Evolutionary conservation across 1,140 invertebrate genomes (phyloP).

Genomic region (Leucophenga varia): DNA sequence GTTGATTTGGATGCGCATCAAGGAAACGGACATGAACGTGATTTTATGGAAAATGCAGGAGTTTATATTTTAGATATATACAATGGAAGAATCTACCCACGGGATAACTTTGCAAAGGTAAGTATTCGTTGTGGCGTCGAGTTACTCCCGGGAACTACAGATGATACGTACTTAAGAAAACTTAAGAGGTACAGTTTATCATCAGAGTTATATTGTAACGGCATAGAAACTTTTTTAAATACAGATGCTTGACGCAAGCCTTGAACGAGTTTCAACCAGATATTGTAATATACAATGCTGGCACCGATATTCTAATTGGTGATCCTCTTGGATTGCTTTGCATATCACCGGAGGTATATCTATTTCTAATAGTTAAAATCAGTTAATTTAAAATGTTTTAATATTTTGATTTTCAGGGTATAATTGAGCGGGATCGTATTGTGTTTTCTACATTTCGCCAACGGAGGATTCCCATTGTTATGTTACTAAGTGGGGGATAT

Average conservation of each 20-base stretch:
- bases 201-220: not conserved
- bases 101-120: slow-evolving; percentile 72
- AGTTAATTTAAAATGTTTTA: slow-evolving; percentile 9
- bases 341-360: slow-evolving; percentile 66
- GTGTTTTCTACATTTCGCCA: slow-evolving; percentile 73
- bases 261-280: slow-evolving; percentile 76
- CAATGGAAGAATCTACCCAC: slow-evolving; percentile 80
- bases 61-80: slow-evolving; percentile 89
- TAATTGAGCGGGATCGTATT: slow-evolving; percentile 79
- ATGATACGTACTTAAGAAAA: slow-evolving; percentile 71
- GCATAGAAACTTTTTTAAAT: slow-evolving; percentile 33
- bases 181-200: slow-evolving; percentile 63
- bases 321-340: slow-evolving; percentile 74
- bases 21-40: slow-evolving; percentile 84
- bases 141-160: slow-evolving; percentile 65
- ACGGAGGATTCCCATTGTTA: slow-evolving; percentile 74
- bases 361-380: not conserved
- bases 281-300: slow-evolving; percentile 84
- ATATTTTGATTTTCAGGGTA: slow-evolving; percentile 62
- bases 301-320: slow-evolving; percentile 78
- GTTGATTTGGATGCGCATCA: slow-evolving; percentile 88
- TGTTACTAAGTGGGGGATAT: slow-evolving; percentile 89
- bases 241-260: slow-evolving; percentile 65
- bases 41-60: slow-evolving; percentile 71
- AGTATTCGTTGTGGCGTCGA: slow-evolving; percentile 75